Evolutionary conservation across 2,888 invertebrate genomes (phyloP), one percentile per base, ranked within the genome.

Genomic region (Scaptomyza cyrtandrae): DNA sequence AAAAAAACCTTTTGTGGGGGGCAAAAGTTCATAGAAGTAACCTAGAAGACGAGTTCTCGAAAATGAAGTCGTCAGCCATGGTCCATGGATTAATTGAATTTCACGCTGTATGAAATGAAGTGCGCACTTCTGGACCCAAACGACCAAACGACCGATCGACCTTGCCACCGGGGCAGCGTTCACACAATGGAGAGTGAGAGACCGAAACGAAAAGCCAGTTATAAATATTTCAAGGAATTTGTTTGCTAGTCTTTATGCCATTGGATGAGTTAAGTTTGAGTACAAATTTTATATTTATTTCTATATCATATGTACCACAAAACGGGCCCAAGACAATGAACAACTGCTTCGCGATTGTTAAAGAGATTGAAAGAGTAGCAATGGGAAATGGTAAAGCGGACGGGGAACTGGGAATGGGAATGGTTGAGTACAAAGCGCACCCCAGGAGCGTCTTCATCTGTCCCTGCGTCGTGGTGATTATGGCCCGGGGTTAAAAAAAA

Each of bases 31-130:
- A 24, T 24, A 54, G 49, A 60, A 58, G 29, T 29, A 24, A 5
- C 24, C 14, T 16, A 29, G 5, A 46, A 49, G 63, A 54, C 39
- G 46, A 45, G 58, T 61, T 65, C 58, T 64, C 29, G 33, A 67
- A 72, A 77, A 89, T 87, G 71, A 89, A 90, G 91, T 79, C 78
- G 78, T 90, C 86, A 90, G 54, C 55, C 82, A 86, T 86, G 76
- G 75, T 79, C 78, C 89, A 80, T 88, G 84, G 75, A 79, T 76
- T 86, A 90, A 91, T 91, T 85, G 63, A 78, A 90, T 90, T 90
- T 91, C 83, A 90, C 90, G 90, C 83, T 72, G 62, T 50, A 68
- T 80, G 53, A 76, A 87, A 84, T 86, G 76, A 81, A 87, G 89
- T 85, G 71, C 62, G 79, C 70, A 59, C 54, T 68, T 68, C 62